Conservation (phyloP, 1,140 invertebrate genomes). For the Micrasema minimum region DNA sequence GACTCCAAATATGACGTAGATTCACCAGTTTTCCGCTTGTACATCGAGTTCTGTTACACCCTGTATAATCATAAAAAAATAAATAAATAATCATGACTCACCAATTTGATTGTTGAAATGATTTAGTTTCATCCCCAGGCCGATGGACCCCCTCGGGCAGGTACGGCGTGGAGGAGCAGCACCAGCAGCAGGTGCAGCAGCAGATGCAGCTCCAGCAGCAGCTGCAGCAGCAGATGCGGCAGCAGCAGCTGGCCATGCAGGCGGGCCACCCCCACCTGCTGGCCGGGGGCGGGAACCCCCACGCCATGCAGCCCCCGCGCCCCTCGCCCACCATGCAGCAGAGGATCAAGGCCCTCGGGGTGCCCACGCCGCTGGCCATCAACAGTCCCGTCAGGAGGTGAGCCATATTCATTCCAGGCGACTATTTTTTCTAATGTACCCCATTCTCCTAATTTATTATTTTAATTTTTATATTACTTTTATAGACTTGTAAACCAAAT, state of each 20-base stretch:
- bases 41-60: too few relatives aligned
- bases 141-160: conserved; percentile 43
- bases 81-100: too few relatives aligned
- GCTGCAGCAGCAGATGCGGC: conserved; percentile 40
- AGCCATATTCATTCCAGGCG: too few relatives aligned
- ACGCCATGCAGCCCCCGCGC: conserved; percentile 60
- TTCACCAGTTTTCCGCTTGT: too few relatives aligned
- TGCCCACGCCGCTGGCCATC: conserved; percentile 87
- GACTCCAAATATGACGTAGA: too few relatives aligned
- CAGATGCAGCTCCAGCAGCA: conserved; percentile 31
- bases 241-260: conserved; percentile 33
- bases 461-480: too few relatives aligned
- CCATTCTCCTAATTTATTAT: too few relatives aligned
- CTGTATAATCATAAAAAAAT: too few relatives aligned
- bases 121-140: conserved; percentile 8
- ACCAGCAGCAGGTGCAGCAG: conserved; percentile 52
- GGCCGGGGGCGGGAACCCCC: conserved; percentile 43
- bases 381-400: conserved; percentile 86
- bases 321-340: conserved; percentile 89
- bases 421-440: too few relatives aligned
- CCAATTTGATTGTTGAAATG: too few relatives aligned
- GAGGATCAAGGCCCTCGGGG: conserved; percentile 87
- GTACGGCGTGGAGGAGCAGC: conserved; percentile 49
- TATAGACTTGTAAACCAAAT: too few relatives aligned
- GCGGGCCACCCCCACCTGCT: conserved; percentile 58